Conservation (phyloP, 2,888 invertebrate species). For the Drosophila basisetae region DNA sequence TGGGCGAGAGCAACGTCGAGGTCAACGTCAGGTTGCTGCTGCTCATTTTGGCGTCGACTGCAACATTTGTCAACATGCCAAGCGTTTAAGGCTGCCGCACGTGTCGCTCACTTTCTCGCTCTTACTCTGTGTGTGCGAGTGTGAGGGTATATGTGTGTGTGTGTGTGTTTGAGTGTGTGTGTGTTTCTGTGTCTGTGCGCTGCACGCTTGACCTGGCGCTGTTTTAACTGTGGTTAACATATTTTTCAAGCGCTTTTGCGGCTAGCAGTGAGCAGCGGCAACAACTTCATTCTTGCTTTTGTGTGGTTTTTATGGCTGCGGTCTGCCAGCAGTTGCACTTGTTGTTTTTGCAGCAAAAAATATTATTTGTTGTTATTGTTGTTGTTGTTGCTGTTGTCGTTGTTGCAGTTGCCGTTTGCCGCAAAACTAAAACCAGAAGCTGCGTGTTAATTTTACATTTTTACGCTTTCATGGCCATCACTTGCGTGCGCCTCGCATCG, state of each 20-base stretch:
- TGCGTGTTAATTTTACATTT: slow-evolving; percentile 81
- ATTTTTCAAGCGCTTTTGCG: slow-evolving; percentile 81
- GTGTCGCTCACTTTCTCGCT: slow-evolving; percentile 33
- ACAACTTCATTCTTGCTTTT: slow-evolving; percentile 81
- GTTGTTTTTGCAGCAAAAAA: slow-evolving; percentile 27
- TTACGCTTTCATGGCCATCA: slow-evolving; percentile 80
- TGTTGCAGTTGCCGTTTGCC: slow-evolving; percentile 47
- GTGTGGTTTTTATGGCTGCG: slow-evolving; percentile 80
- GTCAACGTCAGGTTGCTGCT: slow-evolving; percentile 68
- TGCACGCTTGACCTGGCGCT: slow-evolving; percentile 79
- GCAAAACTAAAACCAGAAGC: slow-evolving; percentile 80
- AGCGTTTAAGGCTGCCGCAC: slow-evolving; percentile 68
- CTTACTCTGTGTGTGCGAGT: slow-evolving; percentile 10
- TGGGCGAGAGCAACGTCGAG: slow-evolving; percentile 40
- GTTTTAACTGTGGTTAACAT: slow-evolving; percentile 80
- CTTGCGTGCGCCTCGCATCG: slow-evolving; percentile 70
- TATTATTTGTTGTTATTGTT: background rate
- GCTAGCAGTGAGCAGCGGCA: slow-evolving; percentile 72
- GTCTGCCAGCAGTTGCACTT: slow-evolving; percentile 63
- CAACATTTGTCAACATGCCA: slow-evolving; percentile 81
- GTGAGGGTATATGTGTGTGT: slow-evolving; percentile 25
- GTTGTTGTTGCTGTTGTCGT: slow-evolving; percentile 22
- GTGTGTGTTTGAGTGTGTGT: slow-evolving; percentile 35
- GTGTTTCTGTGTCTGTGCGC: slow-evolving; percentile 39
- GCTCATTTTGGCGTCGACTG: slow-evolving; percentile 75